Evolutionary conservation across 1,140 invertebrate species (phyloP).

Genomic region (Drosophila nikananu): DNA sequence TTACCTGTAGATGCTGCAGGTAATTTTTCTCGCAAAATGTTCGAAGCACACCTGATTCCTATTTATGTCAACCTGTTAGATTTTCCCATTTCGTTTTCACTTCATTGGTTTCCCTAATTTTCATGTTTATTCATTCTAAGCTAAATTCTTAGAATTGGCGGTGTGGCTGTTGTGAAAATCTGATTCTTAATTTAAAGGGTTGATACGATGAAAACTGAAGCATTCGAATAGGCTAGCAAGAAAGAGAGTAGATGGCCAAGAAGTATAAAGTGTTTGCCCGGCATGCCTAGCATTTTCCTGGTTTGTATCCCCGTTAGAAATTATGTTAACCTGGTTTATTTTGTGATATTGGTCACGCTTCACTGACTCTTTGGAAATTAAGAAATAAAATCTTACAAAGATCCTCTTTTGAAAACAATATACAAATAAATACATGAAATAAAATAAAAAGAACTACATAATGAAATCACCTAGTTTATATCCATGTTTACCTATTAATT

Average conservation of each 20-base stretch:
- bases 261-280: too few species aligned
- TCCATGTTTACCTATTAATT: slow-evolving; percentile 27
- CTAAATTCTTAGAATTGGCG: background rate
- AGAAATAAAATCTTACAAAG: too few species aligned
- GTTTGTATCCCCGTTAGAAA: too few species aligned
- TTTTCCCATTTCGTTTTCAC: slow-evolving; percentile 2
- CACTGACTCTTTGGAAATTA: background rate
- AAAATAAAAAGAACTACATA: background rate
- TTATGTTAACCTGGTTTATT: slow-evolving; percentile 8
- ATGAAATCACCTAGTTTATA: background rate
- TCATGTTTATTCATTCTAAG: background rate
- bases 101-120: slow-evolving; percentile 12
- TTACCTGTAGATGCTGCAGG: background rate
- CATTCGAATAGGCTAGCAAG: slow-evolving; percentile 31
- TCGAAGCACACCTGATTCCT: too few species aligned
- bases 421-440: too few species aligned
- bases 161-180: background rate
- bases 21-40: background rate
- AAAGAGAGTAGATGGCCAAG: background rate
- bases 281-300: background rate
- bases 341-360: slow-evolving; percentile 10
- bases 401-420: background rate
- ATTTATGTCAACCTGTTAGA: slow-evolving; percentile 14
- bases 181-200: background rate
- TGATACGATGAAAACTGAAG: slow-evolving; percentile 24